These are phyloP conservation scores for Volucella inflata DNA, from an alignment of 2,888 invertebrate species.

Conservation along the genomic window DNA sequence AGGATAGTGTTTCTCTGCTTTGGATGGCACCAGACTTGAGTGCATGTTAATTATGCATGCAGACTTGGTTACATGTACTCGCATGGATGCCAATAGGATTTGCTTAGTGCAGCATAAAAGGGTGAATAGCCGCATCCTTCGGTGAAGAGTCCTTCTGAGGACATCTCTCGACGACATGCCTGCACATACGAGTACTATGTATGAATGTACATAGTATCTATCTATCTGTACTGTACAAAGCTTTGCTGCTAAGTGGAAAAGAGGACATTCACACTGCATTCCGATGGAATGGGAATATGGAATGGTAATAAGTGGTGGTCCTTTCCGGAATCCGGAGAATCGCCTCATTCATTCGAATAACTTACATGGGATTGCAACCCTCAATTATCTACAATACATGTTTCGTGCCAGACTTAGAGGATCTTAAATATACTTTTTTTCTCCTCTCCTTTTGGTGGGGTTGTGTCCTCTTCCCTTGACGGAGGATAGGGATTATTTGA, in stretches of 20 bases:
- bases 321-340: slow-evolving; percentile 24
- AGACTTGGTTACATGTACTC: slow-evolving; percentile 68
- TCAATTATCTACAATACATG: not conserved
- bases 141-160: slow-evolving; percentile 54
- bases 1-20: not conserved
- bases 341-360: slow-evolving; percentile 48
- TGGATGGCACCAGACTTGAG: slow-evolving; percentile 54
- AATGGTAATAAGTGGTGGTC: slow-evolving; percentile 16
- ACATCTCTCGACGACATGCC: slow-evolving; percentile 54
- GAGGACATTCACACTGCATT: slow-evolving; percentile 70
- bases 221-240: no score
- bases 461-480: not conserved
- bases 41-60: slow-evolving; percentile 73
- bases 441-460: not conserved
- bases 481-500: slow-evolving; percentile 51
- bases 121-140: slow-evolving; percentile 68
- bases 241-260: slow-evolving; percentile 51
- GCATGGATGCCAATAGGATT: slow-evolving; percentile 61
- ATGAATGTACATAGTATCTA: no score
- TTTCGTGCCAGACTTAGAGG: slow-evolving; percentile 20
- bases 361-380: slow-evolving; percentile 57
- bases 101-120: slow-evolving; percentile 63
- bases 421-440: not conserved
- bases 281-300: not conserved
- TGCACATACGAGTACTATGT: not conserved